A percentile compares a stretch with the other conserved stretches of the same genome.
Evolutionary conservation across 2,797 vertebrate species (phyloP).

Genomic region (Manis crassicaudata): DNA sequence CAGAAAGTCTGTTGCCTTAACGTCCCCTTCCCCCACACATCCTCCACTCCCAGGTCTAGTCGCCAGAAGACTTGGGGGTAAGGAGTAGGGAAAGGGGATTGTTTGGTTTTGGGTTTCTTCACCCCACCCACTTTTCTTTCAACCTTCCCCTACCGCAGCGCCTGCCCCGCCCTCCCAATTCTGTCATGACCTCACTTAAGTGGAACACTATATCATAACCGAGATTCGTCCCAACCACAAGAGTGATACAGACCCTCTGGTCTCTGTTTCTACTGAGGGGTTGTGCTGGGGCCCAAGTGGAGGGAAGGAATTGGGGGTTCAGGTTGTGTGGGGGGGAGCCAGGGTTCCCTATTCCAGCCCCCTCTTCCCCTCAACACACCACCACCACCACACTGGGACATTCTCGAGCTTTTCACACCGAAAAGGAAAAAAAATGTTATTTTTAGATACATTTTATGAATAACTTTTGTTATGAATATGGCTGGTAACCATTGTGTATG

Average conservation of each 20-base stretch:
- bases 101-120: slow-evolving; percentile 67
- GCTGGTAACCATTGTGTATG: slow-evolving; percentile 89
- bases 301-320: slow-evolving; percentile 48
- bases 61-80: slow-evolving; percentile 64
- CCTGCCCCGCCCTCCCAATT: neutral
- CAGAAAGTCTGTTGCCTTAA: slow-evolving; percentile 83
- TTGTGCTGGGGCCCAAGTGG: slow-evolving; percentile 62
- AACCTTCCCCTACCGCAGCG: neutral
- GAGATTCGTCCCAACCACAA: slow-evolving; percentile 61
- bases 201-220: slow-evolving; percentile 78
- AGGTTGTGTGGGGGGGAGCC: slow-evolving; percentile 66
- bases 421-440: slow-evolving; percentile 85
- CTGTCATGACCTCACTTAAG: slow-evolving; percentile 79
- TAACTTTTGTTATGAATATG: slow-evolving; percentile 90
- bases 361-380: neutral
- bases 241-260: slow-evolving; percentile 51
- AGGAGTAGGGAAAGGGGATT: slow-evolving; percentile 74
- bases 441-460: slow-evolving; percentile 90
- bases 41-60: slow-evolving; percentile 61
- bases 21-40: slow-evolving; percentile 63
- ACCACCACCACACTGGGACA: slow-evolving; percentile 57
- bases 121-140: slow-evolving; percentile 59
- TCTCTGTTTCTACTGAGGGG: slow-evolving; percentile 64
- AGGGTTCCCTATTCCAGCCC: slow-evolving; percentile 56
- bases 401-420: slow-evolving; percentile 83